A percentile compares a stretch with the other conserved stretches of the same genome.
These are phyloP conservation scores for Chaunax sp. DNA, from an alignment of 2,797 vertebrate genomes.

Conservation along the genomic window DNA sequence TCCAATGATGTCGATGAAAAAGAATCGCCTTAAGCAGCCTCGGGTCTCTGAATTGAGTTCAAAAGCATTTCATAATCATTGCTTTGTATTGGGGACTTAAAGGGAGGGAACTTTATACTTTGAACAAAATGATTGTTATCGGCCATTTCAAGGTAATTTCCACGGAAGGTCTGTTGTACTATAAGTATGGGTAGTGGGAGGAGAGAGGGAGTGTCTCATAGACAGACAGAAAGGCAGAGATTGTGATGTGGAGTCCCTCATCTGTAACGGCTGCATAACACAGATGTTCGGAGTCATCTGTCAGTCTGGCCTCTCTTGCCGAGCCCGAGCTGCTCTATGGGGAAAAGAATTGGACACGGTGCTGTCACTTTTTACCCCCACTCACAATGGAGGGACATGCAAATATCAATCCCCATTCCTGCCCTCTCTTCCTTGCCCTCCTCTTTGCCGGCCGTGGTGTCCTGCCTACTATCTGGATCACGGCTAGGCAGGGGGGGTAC, in stretches of 20 bases:
- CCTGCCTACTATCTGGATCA: constrained; percentile 91
- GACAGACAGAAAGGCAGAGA: constrained; percentile 74
- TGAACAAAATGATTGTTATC: constrained; percentile 71
- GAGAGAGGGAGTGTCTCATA: constrained; percentile 74
- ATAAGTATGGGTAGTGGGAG: constrained; percentile 70
- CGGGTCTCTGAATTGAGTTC: constrained; percentile 36
- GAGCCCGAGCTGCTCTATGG: constrained; percentile 94
- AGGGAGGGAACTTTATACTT: constrained; percentile 69
- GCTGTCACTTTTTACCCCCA: constrained; percentile 98
- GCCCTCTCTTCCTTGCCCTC: constrained; percentile 75
- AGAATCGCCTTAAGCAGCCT: constrained; percentile 20
- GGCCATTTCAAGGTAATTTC: constrained; percentile 83
- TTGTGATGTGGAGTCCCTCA: constrained; percentile 89
- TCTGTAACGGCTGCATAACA: constrained; percentile 98
- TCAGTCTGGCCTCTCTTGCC: constrained; percentile 96
- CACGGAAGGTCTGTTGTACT: constrained; percentile 70
- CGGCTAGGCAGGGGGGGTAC: constrained; percentile 72
- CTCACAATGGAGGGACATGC: constrained; percentile 98
- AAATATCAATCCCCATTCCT: constrained; percentile 87
- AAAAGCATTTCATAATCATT: constrained; percentile 73
- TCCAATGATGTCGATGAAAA: neutral
- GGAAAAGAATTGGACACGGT: constrained; percentile 99
- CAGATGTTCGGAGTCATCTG: constrained; percentile 99
- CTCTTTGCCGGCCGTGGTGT: constrained; percentile 89
- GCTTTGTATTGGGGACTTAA: constrained; percentile 58